Evolutionary conservation across 2,888 invertebrate species (phyloP), one percentile per base, ranked within the genome.

Genomic region (Sinotaia quadrata): DNA sequence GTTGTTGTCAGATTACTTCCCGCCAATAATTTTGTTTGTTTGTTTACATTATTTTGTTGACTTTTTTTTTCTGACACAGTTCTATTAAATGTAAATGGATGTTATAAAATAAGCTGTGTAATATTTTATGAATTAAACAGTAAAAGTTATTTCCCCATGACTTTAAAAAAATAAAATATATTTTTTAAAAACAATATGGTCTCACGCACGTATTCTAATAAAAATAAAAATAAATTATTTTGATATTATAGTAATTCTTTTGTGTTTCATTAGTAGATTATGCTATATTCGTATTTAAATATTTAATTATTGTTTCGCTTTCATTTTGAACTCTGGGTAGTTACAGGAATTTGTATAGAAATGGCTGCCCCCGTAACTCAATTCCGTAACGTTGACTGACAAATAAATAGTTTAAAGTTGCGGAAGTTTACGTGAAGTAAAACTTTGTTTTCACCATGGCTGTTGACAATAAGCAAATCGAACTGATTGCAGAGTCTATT

Each of bases 401-500:
- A 27, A n/a, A 41, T 31, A 18, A 63, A 56, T 36, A 37, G 52
- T 27, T 21, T 57, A 18, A 24, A 31, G 34, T 10, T 47, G 56
- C 10, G 33, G 41, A 12, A 24, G 12, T 10, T 49, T 5, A 33
- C 12, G 15, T 12, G 12, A 31, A 62, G 27, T 54, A 33, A 18
- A 33, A 18, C n/a, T n/a, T n/a, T 41, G 51, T 54, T 12, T 15
- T 44, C 15, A 62, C 2, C 34, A 74, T 74, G 74, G 47, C 62
- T 37, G 37, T 77, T 73, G 73, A 77, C 36, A 74, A 71, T 18
- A 21, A 47, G 24, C 44, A 69, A 47, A 66, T 80, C 15, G 85
- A 85, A 74, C 76, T 75, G 52, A 60, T 84, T 24, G 67, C 84
- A 21, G 78, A 82, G 7, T 84, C 85, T n/a, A 75, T 86, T 34